Base-by-base conservation (phyloP, 2,797 vertebrate genomes). In the Melanotaenia pygmaea region DNA sequence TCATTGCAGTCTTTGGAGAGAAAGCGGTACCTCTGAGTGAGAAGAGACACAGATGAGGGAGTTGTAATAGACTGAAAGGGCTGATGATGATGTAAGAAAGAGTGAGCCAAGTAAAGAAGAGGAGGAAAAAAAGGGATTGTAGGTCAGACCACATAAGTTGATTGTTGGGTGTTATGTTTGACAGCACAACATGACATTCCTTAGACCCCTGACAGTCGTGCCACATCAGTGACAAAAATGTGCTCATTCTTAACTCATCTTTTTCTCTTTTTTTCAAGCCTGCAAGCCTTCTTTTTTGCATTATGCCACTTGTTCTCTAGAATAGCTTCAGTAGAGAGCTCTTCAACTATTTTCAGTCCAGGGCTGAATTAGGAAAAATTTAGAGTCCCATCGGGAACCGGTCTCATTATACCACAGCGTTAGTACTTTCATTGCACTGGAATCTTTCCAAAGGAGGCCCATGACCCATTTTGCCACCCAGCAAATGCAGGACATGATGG, bases 101-200 rank as follows among this genome's bases (percentile, higher is more conserved):
- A 51, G 12, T 4, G 2, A 5, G 30, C 26, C 22, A 43, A 16
- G 30, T 5, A 35, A 24, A 53, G 35, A 18, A 47, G 22, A n/a
- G n/a, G n/a, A 28, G 30, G 50, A 56, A 59, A 64, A 40, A 64
- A 40, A 43, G 20, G 34, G 16, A 2, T 13, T 13, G 47, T 59
- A 32, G 47, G 10, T n/a, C 14, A 37, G 64, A 43, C 45, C 3
- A 37, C 51, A 35, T 45, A 28, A 70, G 65, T 68, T 78, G 66
- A 61, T 83, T 77, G 80, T 91, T 91, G 81, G 85, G 87, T 88
- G 87, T 81, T 78, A 92, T 85, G 84, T 93, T 91, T 87, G 88
- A 76, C 88, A 88, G 83, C 67, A 92, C 74, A 69, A 85, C 81
- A 79, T 61, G 78, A 92, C 88, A 94, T 94, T 94, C 92, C 90